These are phyloP conservation scores for Eristalis tenax DNA, from an alignment of 2,888 invertebrate species.

Conservation along the genomic window DNA sequence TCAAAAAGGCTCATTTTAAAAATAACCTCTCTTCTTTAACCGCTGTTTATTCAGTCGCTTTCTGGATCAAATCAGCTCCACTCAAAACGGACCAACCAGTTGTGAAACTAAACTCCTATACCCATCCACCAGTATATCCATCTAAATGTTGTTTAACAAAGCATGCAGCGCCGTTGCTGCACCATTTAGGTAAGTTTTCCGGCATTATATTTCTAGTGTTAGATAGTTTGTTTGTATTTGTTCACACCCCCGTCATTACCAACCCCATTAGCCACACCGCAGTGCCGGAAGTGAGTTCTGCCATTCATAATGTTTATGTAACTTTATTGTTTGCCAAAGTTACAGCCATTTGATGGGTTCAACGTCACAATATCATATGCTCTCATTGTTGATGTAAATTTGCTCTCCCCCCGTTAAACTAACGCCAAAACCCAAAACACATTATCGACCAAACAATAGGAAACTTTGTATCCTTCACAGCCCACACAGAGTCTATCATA, in stretches of 20 bases:
- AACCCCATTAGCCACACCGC: background rate
- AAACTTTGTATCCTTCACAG: background rate
- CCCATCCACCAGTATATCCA: background rate
- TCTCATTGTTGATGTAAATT: background rate
- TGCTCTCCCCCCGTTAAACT: background rate
- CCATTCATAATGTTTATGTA: background rate
- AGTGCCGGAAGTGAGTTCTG: slow-evolving; percentile 14
- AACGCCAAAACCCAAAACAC: background rate
- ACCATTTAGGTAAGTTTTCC: background rate
- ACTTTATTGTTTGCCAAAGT: background rate
- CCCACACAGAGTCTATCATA: background rate
- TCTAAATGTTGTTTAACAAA: background rate
- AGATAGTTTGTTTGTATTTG: slow-evolving; percentile 15
- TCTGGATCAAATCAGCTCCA: background rate
- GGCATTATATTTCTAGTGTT: background rate
- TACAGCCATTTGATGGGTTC: slow-evolving; percentile 2
- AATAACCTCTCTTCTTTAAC: too few species aligned
- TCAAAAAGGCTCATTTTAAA: too few species aligned
- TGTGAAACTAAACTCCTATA: background rate
- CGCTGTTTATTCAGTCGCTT: background rate
- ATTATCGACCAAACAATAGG: slow-evolving; percentile 31
- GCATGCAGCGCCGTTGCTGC: background rate
- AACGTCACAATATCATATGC: background rate
- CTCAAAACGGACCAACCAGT: background rate
- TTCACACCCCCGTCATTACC: background rate